Percentiles rank a stretch among this genome's conserved stretches.
These are phyloP conservation scores for Axis porcinus DNA, from an alignment of 2,113 vertebrate species.

Conservation along the genomic window DNA sequence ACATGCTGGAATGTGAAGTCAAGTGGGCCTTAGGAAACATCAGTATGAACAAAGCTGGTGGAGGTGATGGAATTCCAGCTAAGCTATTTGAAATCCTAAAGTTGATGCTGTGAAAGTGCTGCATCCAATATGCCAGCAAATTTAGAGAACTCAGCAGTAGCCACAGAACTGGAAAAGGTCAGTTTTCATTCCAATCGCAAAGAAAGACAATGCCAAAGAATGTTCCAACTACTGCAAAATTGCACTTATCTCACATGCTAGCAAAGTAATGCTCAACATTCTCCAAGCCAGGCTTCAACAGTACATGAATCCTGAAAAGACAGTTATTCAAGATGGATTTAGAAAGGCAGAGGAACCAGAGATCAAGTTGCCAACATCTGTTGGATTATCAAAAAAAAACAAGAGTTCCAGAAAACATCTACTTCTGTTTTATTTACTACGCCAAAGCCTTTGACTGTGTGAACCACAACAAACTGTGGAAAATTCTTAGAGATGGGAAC, in stretches of 20 bases:
- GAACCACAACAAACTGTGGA: not conserved
- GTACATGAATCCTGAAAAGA: not conserved
- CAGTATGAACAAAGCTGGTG: not conserved
- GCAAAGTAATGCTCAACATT: not conserved
- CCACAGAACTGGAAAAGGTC: not conserved
- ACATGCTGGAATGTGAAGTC: not conserved
- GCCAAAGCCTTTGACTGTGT: not conserved
- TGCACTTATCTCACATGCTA: not conserved
- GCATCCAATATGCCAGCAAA: not conserved
- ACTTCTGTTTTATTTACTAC: not conserved
- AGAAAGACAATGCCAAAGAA: not conserved
- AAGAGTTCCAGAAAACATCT: not conserved
- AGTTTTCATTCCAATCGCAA: not conserved
- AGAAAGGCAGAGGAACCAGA: not conserved
- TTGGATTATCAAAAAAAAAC: fast-evolving
- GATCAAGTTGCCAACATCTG: not conserved
- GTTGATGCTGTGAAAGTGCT: not conserved
- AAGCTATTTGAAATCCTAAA: not conserved
- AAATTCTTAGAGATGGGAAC: not conserved
- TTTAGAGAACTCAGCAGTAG: not conserved
- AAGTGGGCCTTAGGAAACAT: not conserved
- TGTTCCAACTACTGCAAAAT: not conserved
- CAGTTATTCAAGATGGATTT: not conserved
- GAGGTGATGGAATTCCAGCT: not conserved
- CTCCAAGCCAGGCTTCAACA: not conserved